Evolutionary conservation across 2,113 vertebrate species (phyloP).

Genomic region (Oreochromis tanganicae): DNA sequence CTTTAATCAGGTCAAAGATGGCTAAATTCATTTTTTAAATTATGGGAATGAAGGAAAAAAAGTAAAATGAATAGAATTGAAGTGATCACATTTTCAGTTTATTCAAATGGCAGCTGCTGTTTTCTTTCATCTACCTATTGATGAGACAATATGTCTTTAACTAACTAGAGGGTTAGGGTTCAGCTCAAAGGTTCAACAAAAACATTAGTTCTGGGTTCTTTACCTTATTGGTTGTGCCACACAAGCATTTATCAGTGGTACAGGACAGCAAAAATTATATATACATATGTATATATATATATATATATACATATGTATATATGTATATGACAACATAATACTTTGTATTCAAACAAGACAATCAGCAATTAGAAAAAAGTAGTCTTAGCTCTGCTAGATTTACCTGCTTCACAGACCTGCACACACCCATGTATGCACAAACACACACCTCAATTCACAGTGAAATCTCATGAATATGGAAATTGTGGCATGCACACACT

Average conservation of each 20-base stretch:
- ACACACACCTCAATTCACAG: background rate
- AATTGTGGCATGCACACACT: background rate
- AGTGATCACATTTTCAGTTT: background rate
- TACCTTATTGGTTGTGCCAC: background rate
- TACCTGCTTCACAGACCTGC: background rate
- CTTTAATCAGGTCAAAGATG: background rate
- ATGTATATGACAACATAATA: background rate
- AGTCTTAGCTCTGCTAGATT: background rate
- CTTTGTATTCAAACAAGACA: background rate
- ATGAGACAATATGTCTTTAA: background rate
- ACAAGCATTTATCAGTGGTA: background rate
- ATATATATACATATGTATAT: background rate
- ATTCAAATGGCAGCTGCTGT: background rate
- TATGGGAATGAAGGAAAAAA: background rate
- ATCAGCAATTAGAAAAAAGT: constrained; percentile 7
- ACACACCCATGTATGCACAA: background rate
- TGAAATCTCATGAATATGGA: background rate
- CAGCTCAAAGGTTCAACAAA: background rate
- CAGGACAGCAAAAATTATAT: background rate
- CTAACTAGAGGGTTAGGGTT: background rate
- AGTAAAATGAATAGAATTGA: background rate
- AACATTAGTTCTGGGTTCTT: background rate
- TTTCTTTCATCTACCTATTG: background rate
- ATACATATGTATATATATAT: background rate
- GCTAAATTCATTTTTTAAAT: background rate